These are phyloP conservation scores for Melanogrammus aeglefinus DNA, from an alignment of 2,797 vertebrate genomes.

Conservation along the genomic window DNA sequence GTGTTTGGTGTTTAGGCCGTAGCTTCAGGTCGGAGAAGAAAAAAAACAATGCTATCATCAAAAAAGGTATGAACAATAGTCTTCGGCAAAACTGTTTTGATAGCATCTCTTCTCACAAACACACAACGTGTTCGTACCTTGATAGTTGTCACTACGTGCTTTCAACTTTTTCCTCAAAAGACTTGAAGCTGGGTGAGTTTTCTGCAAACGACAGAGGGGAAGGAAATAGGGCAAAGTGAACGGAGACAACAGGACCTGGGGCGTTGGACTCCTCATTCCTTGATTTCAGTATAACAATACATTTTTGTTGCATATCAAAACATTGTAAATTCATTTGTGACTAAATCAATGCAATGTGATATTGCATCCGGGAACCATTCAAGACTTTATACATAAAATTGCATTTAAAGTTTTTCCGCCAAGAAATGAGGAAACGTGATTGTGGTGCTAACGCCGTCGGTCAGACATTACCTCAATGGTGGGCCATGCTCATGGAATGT, in stretches of 20 bases:
- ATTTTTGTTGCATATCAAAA: not conserved
- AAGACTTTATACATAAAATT: not conserved
- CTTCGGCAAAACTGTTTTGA: not conserved
- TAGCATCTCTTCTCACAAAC: not conserved
- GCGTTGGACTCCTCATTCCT: not conserved
- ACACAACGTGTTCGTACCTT: constrained; percentile 77
- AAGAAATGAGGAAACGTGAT: not conserved
- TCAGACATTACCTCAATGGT: constrained; percentile 91
- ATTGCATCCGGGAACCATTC: not conserved
- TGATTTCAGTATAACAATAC: not conserved
- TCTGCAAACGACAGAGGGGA: constrained; percentile 67
- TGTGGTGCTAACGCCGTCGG: not conserved
- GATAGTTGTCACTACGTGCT: constrained; percentile 89
- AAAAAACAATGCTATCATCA: not conserved
- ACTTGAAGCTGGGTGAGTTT: constrained; percentile 96
- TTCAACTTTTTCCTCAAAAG: constrained; percentile 97
- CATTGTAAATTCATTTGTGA: not conserved
- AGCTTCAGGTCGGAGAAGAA: too few relatives aligned
- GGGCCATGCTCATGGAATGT: constrained; percentile 98
- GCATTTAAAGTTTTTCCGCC: not conserved
- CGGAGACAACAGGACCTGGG: not conserved
- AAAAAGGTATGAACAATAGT: not conserved
- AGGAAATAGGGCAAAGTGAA: constrained; percentile 2
- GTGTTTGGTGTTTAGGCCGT: too few relatives aligned
- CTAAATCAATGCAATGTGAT: not conserved